Conservation (phyloP, 2,888 invertebrate species). For the Mesochorus sp. region DNA sequence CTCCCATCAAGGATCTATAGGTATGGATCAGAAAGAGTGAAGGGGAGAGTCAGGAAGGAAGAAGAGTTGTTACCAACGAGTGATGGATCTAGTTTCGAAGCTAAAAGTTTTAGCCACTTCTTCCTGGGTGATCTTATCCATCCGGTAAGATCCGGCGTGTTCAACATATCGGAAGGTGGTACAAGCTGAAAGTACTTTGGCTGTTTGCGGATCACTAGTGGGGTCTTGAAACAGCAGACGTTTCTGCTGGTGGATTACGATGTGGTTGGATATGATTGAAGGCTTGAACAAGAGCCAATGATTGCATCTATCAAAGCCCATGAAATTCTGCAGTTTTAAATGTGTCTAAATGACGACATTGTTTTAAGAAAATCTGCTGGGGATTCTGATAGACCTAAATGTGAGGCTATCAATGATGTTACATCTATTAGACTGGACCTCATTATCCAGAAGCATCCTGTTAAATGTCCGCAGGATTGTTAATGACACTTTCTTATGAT, state of each 20-base stretch:
- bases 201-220: not conserved
- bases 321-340: too few relatives aligned
- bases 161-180: slow-evolving; percentile 31
- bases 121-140: slow-evolving; percentile 24
- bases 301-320: not conserved
- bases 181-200: not conserved
- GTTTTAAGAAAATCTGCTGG: too few relatives aligned
- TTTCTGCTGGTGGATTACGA: too few relatives aligned
- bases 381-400: too few relatives aligned
- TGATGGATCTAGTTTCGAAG: slow-evolving; percentile 54
- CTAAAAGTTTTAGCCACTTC: slow-evolving; percentile 47
- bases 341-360: too few relatives aligned
- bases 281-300: not conserved
- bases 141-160: slow-evolving; percentile 33
- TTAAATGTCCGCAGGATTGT: too few relatives aligned
- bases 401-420: too few relatives aligned
- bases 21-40: not conserved
- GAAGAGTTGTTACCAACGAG: slow-evolving; percentile 48
- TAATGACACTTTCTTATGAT: too few relatives aligned
- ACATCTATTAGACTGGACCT: too few relatives aligned
- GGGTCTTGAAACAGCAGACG: not conserved
- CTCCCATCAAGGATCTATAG: slow-evolving; percentile 9
- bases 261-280: slow-evolving; percentile 16
- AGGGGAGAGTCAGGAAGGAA: not conserved
- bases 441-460: too few relatives aligned